Evolutionary conservation across 2,888 invertebrate species (phyloP).

Genomic region (Plebejus melissa): DNA sequence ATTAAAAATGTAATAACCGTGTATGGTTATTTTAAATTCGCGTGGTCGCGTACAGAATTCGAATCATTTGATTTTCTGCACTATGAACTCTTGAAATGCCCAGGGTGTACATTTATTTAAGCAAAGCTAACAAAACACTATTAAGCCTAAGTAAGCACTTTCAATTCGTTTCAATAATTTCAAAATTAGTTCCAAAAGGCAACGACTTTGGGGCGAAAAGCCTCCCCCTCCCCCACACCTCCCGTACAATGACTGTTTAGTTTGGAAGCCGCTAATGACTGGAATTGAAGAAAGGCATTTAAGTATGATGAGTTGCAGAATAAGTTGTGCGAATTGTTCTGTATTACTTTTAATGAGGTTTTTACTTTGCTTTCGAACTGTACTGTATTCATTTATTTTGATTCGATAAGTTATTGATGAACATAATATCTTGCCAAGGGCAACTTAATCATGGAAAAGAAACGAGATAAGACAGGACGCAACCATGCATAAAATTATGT

Average conservation of each 20-base stretch:
- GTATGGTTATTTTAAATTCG: too few relatives aligned
- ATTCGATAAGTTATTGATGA: neutral
- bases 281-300: constrained; percentile 31
- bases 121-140: neutral
- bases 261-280: constrained; percentile 32
- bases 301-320: constrained; percentile 32
- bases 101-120: too few relatives aligned
- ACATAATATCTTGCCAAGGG: neutral
- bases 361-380: neutral
- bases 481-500: too few relatives aligned
- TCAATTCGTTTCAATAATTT: constrained; percentile 9
- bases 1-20: too few relatives aligned
- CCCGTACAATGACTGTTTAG: constrained; percentile 25
- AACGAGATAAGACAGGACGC: too few relatives aligned
- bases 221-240: neutral
- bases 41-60: too few relatives aligned
- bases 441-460: too few relatives aligned
- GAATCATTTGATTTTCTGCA: too few relatives aligned
- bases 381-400: neutral
- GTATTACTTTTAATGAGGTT: constrained; percentile 27
- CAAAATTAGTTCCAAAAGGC: neutral
- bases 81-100: too few relatives aligned
- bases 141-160: neutral
- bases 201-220: neutral
- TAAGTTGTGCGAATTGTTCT: constrained; percentile 27